Conservation (phyloP, 2,797 vertebrate genomes). For the Cuniculus paca region DNA sequence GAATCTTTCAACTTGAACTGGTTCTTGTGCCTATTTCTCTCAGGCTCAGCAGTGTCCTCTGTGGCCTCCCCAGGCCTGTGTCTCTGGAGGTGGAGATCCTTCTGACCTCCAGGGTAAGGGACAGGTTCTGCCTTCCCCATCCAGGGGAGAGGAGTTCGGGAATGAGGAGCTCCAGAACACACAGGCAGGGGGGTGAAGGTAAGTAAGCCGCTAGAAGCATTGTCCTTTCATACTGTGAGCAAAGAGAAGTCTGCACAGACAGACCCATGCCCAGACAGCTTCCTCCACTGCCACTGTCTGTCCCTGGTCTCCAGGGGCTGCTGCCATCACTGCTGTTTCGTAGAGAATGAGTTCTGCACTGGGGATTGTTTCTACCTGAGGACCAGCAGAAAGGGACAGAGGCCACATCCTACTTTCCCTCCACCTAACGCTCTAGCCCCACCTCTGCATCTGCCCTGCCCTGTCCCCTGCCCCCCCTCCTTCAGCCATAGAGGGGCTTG, state of each 20-base stretch:
- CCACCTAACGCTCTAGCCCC: not conserved
- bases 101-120: not conserved
- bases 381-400: not conserved
- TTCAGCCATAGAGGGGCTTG: not conserved
- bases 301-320: not conserved
- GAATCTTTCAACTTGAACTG: not conserved
- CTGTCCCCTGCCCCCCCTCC: not conserved
- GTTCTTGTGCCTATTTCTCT: not conserved
- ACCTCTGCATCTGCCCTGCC: not conserved
- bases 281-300: not conserved
- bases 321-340: not conserved
- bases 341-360: not conserved
- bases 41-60: not conserved
- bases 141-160: not conserved
- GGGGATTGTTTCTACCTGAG: not conserved
- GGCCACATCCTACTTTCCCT: not conserved
- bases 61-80: not conserved
- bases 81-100: not conserved
- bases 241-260: not conserved
- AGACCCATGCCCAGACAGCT: not conserved
- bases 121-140: not conserved
- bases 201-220: not conserved
- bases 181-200: not conserved
- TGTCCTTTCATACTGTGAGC: not conserved
- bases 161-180: not conserved